phyloP scores from a whole-genome alignment of 2,113 vertebrate species.

The Pavo muticus region DNA sequence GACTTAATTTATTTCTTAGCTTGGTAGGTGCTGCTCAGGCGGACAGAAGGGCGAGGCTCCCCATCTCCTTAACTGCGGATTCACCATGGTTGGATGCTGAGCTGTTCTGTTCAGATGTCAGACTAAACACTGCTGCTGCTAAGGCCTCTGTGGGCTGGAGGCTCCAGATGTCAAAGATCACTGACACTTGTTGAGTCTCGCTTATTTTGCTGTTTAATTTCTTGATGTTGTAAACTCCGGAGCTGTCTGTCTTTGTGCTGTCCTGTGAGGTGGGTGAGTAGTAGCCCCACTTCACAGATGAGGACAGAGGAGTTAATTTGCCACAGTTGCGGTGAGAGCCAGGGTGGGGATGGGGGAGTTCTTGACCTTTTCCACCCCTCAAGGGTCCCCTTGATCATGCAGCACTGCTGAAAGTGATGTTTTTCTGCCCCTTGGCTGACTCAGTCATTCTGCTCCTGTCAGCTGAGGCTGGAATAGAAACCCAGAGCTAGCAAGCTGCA shows the following conservation, averaged over 20 bases:
- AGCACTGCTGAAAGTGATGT: conserved; percentile 35
- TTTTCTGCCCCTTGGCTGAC: conserved; percentile 65
- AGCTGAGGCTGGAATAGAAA: conserved; percentile 5
- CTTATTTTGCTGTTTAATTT: conserved; percentile 10
- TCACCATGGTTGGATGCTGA: neutral
- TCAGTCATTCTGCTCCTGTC: conserved; percentile 18
- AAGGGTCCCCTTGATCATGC: conserved; percentile 31
- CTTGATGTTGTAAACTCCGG: conserved; percentile 1
- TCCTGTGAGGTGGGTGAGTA: neutral
- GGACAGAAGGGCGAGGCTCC: neutral
- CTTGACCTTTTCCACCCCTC: conserved; percentile 58
- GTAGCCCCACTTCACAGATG: neutral
- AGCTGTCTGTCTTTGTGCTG: neutral
- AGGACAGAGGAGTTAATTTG: conserved; percentile 50
- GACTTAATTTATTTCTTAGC: neutral
- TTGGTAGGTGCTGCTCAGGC: neutral
- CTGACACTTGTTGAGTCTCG: conserved; percentile 13
- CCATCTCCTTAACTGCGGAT: neutral
- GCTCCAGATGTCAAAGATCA: conserved; percentile 41
- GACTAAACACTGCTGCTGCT: conserved; percentile 14
- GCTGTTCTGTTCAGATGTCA: neutral
- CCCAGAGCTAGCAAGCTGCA: neutral
- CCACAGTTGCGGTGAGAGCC: neutral
- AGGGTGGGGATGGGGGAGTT: conserved; percentile 6
- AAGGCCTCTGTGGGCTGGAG: neutral